Evolutionary conservation across 2,888 invertebrate genomes (phyloP), one percentile per base, ranked within the genome.

Genomic region (Blera fallax): DNA sequence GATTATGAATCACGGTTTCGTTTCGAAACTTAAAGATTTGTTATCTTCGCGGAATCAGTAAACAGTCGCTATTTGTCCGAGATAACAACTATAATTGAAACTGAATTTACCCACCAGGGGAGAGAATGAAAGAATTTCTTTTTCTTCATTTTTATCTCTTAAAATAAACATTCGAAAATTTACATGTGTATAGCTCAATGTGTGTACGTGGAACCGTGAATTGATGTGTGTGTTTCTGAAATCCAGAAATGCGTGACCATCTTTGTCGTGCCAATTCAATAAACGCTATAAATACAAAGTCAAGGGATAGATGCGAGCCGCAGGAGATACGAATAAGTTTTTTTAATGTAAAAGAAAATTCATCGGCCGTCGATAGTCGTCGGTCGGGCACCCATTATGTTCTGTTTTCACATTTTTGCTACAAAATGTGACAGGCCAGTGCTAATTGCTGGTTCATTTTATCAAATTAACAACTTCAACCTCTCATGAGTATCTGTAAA

Each of bases 401-500:
- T 85, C 60, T 64, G 76, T 76, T 80, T 80, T 81, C 65, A 85
- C 81, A 85, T 85, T 85, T 85, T 81, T 81, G 85, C 85, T 77
- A 77, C 85, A 72, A 87, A 87, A 87, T 87, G 43, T 87, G 65
- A 78, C 87, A 87, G 43, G 18, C 50, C 48, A 60, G 67, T 77
- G 87, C 69, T 88, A 88, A 88, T 85, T 87, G 82, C 56, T 79
- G 82, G 81, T 82, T 87, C 85, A 85, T 87, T 88, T 87, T 73
- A 87, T 87, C 64, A 73, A 88, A 88, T 88, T 88, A 88, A 76
- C 87, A 87, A 24, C 67, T 85, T 24, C 29, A 65, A 67, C 11
- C 16, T 77, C 72, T 81, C 72, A 77, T 77, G 76, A 85, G 85
- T 81, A 85, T 72, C 18, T 81, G 76, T 77, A 81, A 72, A 85